Evolutionary conservation across 2,113 vertebrate species (phyloP).

Genomic region (Sturnira hondurensis): DNA sequence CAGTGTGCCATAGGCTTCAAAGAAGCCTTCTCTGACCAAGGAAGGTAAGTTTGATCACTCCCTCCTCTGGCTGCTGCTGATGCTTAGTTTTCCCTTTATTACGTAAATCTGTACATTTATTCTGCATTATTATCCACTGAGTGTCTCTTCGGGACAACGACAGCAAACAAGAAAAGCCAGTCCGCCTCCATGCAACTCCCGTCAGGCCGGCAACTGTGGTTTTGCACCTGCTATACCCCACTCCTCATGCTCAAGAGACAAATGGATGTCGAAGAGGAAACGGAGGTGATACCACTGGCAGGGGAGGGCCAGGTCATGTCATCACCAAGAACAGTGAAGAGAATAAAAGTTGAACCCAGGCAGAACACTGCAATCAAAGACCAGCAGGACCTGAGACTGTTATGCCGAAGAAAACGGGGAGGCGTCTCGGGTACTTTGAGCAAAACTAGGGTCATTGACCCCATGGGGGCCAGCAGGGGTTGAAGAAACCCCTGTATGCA

Average conservation of each 20-base stretch:
- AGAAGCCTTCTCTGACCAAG: neutral
- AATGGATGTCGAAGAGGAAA: neutral
- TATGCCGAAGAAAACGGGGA: neutral
- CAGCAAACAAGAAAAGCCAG: neutral
- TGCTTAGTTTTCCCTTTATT: neutral
- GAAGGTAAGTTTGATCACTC: neutral
- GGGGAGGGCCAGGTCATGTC: neutral
- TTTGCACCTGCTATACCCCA: accelerated
- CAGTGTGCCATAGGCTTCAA: neutral
- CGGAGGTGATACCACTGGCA: neutral
- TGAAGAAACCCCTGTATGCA: neutral
- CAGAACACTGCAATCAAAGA: neutral
- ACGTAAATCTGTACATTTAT: neutral
- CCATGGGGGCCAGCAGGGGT: neutral
- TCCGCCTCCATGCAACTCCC: neutral
- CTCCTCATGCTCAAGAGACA: neutral
- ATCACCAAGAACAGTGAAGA: neutral
- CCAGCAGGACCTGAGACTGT: neutral
- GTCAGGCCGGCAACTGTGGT: no score
- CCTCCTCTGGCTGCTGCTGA: neutral
- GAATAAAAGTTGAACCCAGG: neutral
- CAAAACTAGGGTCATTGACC: neutral
- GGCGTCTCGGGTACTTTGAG: neutral
- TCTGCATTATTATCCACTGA: neutral
- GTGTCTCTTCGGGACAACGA: neutral